Conservation (phyloP, 2,113 vertebrate species). For the Riparia riparia region DNA sequence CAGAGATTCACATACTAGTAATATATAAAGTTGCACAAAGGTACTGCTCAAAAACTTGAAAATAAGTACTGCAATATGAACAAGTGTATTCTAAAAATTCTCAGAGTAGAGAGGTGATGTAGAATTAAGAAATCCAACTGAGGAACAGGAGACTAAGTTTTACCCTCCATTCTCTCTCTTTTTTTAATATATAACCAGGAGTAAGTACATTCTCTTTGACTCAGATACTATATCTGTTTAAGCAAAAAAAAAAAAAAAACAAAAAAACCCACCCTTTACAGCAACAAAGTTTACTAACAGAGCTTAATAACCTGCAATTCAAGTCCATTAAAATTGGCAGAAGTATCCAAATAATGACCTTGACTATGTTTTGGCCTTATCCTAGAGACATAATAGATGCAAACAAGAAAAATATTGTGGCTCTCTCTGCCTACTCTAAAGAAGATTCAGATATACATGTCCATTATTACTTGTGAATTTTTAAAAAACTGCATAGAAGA, state of each 20-base stretch:
- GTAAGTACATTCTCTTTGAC: not conserved
- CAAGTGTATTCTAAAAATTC: not conserved
- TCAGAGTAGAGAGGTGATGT: not conserved
- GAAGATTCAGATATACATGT: not conserved
- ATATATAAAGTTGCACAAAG: not conserved
- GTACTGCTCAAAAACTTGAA: not conserved
- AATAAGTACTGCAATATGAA: not conserved
- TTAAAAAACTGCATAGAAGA: conserved; percentile 6
- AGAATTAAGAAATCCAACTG: not conserved
- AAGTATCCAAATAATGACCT: not conserved
- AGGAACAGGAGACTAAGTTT: not conserved
- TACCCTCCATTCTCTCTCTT: not conserved
- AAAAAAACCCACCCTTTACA: not conserved
- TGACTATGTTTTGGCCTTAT: not conserved
- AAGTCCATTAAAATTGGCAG: not conserved
- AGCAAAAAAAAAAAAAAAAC: not conserved
- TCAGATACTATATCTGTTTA: not conserved
- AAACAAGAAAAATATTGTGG: not conserved
- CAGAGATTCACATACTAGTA: not conserved
- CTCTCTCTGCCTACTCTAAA: not conserved
- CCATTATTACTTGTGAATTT: not conserved
- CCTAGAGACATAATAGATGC: not conserved
- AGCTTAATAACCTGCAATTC: not conserved
- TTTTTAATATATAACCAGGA: not conserved
- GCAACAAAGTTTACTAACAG: not conserved